These are phyloP conservation scores for Vireo griseus DNA, from an alignment of 2,797 vertebrate genomes.

Conservation along the genomic window DNA sequence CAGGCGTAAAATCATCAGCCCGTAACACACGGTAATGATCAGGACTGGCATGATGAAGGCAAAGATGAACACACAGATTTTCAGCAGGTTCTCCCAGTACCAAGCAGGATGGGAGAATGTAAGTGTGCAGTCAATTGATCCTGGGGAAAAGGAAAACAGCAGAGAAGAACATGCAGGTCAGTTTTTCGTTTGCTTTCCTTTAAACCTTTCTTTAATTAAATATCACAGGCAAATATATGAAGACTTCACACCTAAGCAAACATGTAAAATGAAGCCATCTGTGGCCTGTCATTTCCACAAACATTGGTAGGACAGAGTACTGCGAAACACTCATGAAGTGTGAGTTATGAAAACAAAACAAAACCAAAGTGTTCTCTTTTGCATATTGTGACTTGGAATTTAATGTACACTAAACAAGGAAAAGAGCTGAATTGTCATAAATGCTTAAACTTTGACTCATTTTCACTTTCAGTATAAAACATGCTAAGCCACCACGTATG, in stretches of 20 bases:
- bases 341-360: background rate
- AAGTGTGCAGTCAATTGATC: constrained; percentile 88
- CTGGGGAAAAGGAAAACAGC: constrained; percentile 52
- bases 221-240: background rate
- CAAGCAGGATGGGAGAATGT: constrained; percentile 91
- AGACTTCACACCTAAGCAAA: background rate
- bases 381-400: background rate
- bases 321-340: background rate
- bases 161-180: background rate
- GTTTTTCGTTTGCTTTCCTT: background rate
- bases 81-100: constrained; percentile 98
- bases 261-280: background rate
- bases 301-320: background rate
- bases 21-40: constrained; percentile 96
- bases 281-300: background rate
- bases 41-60: constrained; percentile 98
- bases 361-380: background rate
- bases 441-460: background rate
- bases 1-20: constrained; percentile 96
- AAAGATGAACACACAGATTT: constrained; percentile 99
- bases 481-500: background rate
- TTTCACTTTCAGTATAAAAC: background rate
- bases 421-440: background rate
- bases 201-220: background rate
- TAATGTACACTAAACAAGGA: background rate